phyloP scores from a whole-genome alignment of 1,140 invertebrate species.

The Temnothorax longispinosus region DNA sequence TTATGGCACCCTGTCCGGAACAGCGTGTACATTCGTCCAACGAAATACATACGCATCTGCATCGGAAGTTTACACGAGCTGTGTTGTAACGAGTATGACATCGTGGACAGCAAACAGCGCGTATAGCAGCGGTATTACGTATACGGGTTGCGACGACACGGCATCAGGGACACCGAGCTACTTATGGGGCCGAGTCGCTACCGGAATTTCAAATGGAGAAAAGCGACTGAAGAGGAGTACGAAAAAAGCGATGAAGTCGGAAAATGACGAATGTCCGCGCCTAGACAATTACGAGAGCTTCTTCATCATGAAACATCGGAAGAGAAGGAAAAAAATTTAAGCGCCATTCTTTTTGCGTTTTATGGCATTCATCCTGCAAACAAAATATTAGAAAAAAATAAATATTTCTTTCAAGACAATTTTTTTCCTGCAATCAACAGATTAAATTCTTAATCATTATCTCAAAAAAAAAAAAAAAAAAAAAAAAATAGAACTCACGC shows the following conservation, averaged over 20 bases:
- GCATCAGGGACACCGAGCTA: slow-evolving; percentile 30
- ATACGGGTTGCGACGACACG: slow-evolving; percentile 20
- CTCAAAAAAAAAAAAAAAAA: background rate
- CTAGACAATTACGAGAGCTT: slow-evolving; percentile 28
- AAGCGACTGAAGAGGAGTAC: background rate
- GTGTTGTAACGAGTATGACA: slow-evolving; percentile 52
- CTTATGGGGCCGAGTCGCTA: slow-evolving; percentile 36
- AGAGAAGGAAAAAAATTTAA: background rate
- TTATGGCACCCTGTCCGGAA: background rate
- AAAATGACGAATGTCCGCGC: slow-evolving; percentile 16
- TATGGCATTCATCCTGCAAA: background rate
- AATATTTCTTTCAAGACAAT: background rate
- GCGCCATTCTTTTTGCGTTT: background rate
- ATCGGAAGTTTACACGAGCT: slow-evolving; percentile 25
- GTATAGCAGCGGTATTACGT: slow-evolving; percentile 34
- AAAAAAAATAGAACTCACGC: background rate
- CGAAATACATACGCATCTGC: background rate
- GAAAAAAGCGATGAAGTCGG: background rate
- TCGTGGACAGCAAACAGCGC: slow-evolving; percentile 24
- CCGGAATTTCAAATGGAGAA: slow-evolving; percentile 45
- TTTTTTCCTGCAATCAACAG: background rate
- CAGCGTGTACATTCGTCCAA: background rate
- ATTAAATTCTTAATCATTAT: slow-evolving; percentile 6
- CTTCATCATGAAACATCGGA: background rate
- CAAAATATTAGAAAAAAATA: background rate